phyloP scores from a whole-genome alignment of 1,140 invertebrate genomes.

The Octopus bimaculoides region DNA sequence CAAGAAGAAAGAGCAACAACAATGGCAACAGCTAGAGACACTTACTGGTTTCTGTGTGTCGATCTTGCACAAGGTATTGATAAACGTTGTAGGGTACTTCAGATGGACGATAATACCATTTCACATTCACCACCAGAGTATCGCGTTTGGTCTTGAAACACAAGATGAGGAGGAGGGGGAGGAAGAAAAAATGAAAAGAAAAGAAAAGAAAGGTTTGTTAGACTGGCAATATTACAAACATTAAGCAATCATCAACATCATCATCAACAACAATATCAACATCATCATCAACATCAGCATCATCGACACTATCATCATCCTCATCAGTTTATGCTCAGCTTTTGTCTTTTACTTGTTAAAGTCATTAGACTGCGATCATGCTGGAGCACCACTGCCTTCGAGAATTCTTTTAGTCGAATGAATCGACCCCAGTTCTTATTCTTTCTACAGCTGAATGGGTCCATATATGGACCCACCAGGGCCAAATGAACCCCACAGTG shows the following conservation, averaged over 20 bases:
- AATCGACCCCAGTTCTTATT: too few relatives aligned
- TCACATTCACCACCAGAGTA: slow-evolving; percentile 60
- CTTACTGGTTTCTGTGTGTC: slow-evolving; percentile 50
- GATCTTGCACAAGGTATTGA: slow-evolving; percentile 60
- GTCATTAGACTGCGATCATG: too few relatives aligned
- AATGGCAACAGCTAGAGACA: not conserved
- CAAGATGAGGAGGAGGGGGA: not conserved
- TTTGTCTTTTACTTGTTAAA: not conserved
- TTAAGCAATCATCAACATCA: too few relatives aligned
- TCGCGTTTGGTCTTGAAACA: slow-evolving; percentile 60
- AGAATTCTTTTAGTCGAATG: too few relatives aligned
- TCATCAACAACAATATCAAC: too few relatives aligned
- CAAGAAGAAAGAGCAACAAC: too few relatives aligned
- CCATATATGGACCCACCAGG: too few relatives aligned
- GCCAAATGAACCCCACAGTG: too few relatives aligned
- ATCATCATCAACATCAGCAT: too few relatives aligned
- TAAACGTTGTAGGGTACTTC: slow-evolving; percentile 62
- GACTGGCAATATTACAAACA: not conserved
- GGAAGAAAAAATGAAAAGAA: not conserved
- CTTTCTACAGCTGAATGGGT: too few relatives aligned
- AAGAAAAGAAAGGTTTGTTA: not conserved
- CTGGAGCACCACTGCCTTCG: too few relatives aligned
- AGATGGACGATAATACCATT: slow-evolving; percentile 60
- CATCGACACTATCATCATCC: too few relatives aligned
- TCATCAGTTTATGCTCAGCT: not conserved